phyloP scores from a whole-genome alignment of 2,113 vertebrate species.

The rabbit (Oryctolagus cuniculus) region mOryCun1.1 NC_091445.1:36515001-36515500 shows the following conservation, averaged over 20 bases:
- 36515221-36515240: not conserved
- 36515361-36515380: not conserved
- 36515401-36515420: not conserved
- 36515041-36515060: not conserved
- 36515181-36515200: not conserved
- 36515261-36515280: not conserved
- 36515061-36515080: constrained; percentile 2
- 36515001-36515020: not conserved
- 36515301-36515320: not conserved
- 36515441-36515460: not conserved
- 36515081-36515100: not conserved
- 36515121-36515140: not conserved
- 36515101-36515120: not conserved
- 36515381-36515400: not conserved
- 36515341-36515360: no score
- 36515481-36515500: not conserved
- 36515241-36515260: not conserved
- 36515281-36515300: not conserved
- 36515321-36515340: not conserved
- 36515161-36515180: not conserved
- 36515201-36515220: not conserved
- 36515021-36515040: not conserved
- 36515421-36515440: not conserved
- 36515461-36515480: not conserved
- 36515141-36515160: constrained; percentile 31